phyloP scores from a whole-genome alignment of 2,888 invertebrate species.

The Lycocerus yunnanus region DNA sequence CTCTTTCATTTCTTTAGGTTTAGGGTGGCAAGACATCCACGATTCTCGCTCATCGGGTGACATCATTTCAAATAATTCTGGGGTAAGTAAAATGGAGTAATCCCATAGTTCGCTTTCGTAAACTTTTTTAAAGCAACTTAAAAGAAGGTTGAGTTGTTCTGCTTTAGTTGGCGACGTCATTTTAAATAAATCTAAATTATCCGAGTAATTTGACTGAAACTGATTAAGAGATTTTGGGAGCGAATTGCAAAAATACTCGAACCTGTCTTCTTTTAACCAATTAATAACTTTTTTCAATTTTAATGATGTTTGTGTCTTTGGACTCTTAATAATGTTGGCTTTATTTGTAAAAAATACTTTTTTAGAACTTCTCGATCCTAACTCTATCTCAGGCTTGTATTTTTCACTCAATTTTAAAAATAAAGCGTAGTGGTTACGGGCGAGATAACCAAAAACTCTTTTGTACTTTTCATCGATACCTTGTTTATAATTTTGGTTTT shows the following conservation, averaged over 20 bases:
- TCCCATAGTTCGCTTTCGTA: slow-evolving; percentile 7
- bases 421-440: slow-evolving; percentile 4
- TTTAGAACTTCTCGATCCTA: background rate
- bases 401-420: background rate
- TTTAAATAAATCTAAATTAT: background rate
- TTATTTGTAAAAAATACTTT: slow-evolving; percentile 5
- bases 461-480: background rate
- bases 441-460: background rate
- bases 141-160: background rate
- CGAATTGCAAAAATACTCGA: slow-evolving; percentile 3
- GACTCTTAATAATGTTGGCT: background rate
- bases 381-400: background rate
- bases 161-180: background rate
- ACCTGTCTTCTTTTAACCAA: slow-evolving; percentile 7
- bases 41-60: background rate
- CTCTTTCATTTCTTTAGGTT: background rate
- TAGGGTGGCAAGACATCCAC: slow-evolving; percentile 2
- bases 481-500: background rate
- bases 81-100: background rate
- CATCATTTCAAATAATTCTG: slow-evolving; percentile 3
- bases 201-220: background rate
- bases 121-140: background rate
- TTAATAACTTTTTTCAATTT: background rate
- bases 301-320: background rate
- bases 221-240: slow-evolving; percentile 5